Evolutionary conservation across 2,888 invertebrate genomes (phyloP).

Genomic region (Aplocera efformata): DNA sequence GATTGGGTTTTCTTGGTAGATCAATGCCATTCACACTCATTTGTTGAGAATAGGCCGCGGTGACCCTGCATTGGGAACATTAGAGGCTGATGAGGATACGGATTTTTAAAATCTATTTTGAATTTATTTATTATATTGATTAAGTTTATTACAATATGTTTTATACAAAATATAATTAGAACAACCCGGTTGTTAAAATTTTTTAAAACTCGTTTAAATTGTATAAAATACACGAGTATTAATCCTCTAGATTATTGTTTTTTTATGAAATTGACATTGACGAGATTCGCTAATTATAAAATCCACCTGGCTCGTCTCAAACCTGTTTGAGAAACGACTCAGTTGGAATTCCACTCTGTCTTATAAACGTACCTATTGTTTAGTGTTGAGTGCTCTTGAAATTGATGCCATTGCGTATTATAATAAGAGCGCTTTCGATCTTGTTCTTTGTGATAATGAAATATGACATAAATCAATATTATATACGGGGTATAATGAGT

Average conservation of each 20-base stretch:
- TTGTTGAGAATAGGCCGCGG: too few relatives aligned
- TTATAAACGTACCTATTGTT: conserved; percentile 11
- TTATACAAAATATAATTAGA: too few relatives aligned
- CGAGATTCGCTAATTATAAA: conserved; percentile 42
- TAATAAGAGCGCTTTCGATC: background rate
- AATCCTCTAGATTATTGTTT: conserved; percentile 34
- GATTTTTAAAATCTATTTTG: too few relatives aligned
- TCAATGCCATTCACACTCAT: too few relatives aligned
- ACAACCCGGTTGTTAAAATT: background rate
- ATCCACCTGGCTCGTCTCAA: conserved; percentile 42
- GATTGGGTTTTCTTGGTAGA: too few relatives aligned
- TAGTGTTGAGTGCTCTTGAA: conserved; percentile 1
- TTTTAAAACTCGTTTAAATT: conserved; percentile 9
- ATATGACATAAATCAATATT: background rate
- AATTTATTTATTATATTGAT: too few relatives aligned
- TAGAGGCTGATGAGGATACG: too few relatives aligned
- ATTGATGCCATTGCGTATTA: background rate
- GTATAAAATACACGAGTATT: conserved; percentile 30
- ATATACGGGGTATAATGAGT: too few relatives aligned
- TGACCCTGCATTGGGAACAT: too few relatives aligned
- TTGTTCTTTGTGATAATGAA: too few relatives aligned
- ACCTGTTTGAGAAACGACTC: conserved; percentile 35
- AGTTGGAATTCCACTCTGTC: conserved; percentile 9
- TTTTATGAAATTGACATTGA: conserved; percentile 47
- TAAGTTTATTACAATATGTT: too few relatives aligned